Evolutionary conservation across 2,797 vertebrate genomes (phyloP), one percentile per base, ranked within the genome.

Genomic region (Molossus molossus): DNA sequence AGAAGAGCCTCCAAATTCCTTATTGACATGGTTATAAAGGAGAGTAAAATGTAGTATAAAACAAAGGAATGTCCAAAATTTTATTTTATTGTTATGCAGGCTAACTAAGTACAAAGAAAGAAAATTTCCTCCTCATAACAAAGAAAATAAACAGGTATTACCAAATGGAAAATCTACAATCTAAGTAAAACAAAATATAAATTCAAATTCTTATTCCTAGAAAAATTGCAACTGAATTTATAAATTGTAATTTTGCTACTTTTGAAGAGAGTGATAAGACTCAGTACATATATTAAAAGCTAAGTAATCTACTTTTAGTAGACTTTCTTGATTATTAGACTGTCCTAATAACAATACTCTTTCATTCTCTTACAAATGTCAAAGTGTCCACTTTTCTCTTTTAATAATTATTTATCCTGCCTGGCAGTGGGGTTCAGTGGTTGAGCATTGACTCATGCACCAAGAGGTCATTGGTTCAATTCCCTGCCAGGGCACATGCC

Each of bases 271-370:
- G 1, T 20, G 25, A 57, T 57, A 40, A 27, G 13, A 67, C 13
- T 65, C 40, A 72, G 37, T 27, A 76, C 64, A n/a, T 91, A 57
- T 73, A 91, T 94, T 93, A 14, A 65, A 90, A 70, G n/a, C n/a
- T 27, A 1, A 89, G 6, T 1, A 67, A 57, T 37, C 4, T 76
- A 50, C 65, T 90, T 79, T 93, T 48, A 87, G 4, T 5, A 79
- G 11, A 13, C 11, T 37, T 72, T 87, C 55, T 45, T 62, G 29
- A 64, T 50, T 60, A 20, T 69, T 64, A 70, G 13, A 17, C 70
- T 65, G 5, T 18, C 85, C 29, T n/a, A 58, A 33, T 45, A 80
- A 48, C 7, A 92, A 48, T n/a, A 73, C 9, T 91, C 23, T 92
- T 89, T 20, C 10, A n/a, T 45, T 60, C 17, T 77, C 27, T 64